phyloP scores from a whole-genome alignment of 92 coral and sea anemone species.

The Zoanthus sociatus region DNA sequence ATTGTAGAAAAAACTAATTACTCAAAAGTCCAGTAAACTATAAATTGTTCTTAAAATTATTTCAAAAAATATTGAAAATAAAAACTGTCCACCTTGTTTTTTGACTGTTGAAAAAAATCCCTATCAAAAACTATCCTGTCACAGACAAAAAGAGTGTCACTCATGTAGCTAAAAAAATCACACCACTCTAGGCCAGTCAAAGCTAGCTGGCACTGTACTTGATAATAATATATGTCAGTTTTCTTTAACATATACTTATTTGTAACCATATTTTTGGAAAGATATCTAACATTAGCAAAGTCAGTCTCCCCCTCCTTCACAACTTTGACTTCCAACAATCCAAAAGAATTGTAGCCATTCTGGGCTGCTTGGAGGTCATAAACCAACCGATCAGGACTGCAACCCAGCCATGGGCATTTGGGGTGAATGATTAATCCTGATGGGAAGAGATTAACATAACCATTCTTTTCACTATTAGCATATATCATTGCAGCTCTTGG shows the following conservation, averaged over 20 bases:
- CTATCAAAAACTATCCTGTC: conserved; percentile 32
- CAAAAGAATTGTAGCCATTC: conserved; percentile 47
- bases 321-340: conserved; percentile 56
- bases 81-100: conserved; percentile 46
- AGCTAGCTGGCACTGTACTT: conserved; percentile 65
- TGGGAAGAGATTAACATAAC: conserved; percentile 57
- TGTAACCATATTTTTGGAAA: conserved; percentile 34
- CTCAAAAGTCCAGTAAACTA: neutral
- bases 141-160: conserved; percentile 12
- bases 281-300: conserved; percentile 57
- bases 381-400: conserved; percentile 63
- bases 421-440: conserved; percentile 58
- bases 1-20: neutral
- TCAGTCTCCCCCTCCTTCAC: conserved; percentile 58
- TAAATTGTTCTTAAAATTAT: neutral
- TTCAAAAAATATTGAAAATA: conserved; percentile 40
- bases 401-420: conserved; percentile 80
- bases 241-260: conserved; percentile 38
- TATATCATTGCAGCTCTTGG: conserved; percentile 58
- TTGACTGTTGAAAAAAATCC: conserved; percentile 48
- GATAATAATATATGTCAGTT: conserved; percentile 44
- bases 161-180: conserved; percentile 61
- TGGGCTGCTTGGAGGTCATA: conserved; percentile 53
- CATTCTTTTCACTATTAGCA: conserved; percentile 48
- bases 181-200: conserved; percentile 65